Percentiles rank a stretch among this genome's conserved stretches.
These are phyloP conservation scores for Polydrusus tereticollis DNA, from an alignment of 2,888 invertebrate species.

Conservation along the genomic window DNA sequence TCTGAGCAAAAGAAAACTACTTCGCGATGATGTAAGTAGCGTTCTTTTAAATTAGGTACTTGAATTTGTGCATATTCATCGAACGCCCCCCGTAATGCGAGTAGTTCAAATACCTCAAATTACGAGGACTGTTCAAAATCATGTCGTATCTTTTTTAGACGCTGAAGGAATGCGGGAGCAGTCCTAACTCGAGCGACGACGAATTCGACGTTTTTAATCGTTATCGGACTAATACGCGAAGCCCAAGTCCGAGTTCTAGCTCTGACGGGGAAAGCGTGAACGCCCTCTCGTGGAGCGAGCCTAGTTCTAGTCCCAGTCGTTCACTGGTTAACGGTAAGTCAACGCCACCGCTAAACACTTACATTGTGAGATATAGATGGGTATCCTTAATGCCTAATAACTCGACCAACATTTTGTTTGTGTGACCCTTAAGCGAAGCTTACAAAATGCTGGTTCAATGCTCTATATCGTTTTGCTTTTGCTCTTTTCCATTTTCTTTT, in stretches of 20 bases:
- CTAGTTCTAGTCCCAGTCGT: slow-evolving; percentile 48
- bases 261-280: slow-evolving; percentile 56
- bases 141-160: too few species aligned
- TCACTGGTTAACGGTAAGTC: slow-evolving; percentile 49
- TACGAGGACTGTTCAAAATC: too few species aligned
- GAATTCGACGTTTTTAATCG: slow-evolving; percentile 45
- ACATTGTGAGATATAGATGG: too few species aligned
- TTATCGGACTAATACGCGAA: slow-evolving; percentile 41
- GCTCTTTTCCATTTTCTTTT: too few species aligned
- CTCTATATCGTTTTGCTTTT: too few species aligned
- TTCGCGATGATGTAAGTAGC: slow-evolving; percentile 21
- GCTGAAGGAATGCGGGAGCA: slow-evolving; percentile 20
- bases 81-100: too few species aligned
- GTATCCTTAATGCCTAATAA: too few species aligned
- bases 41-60: not conserved
- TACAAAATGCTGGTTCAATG: too few species aligned
- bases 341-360: not conserved
- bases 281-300: slow-evolving; percentile 52
- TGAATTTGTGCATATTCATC: too few species aligned
- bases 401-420: too few species aligned
- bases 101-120: too few species aligned
- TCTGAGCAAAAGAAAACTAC: slow-evolving; percentile 15
- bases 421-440: too few species aligned
- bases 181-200: slow-evolving; percentile 52
- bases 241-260: slow-evolving; percentile 56